Conservation (phyloP, 2,113 vertebrate species). For the Cyprinodon variegatus region DNA sequence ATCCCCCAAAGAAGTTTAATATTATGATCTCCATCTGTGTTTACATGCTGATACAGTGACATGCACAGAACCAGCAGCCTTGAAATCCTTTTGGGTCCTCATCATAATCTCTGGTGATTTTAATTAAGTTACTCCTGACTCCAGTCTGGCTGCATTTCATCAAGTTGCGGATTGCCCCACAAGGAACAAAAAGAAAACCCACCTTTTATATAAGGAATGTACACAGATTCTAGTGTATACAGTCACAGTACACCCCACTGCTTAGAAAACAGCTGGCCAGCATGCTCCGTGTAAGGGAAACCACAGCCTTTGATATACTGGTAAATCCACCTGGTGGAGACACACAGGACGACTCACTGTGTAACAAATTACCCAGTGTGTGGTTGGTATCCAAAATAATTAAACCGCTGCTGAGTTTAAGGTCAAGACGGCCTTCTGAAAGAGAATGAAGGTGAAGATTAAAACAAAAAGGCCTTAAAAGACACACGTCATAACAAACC, state of each 20-base stretch:
- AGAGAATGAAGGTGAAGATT: not conserved
- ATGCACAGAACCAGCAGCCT: not conserved
- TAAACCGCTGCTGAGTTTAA: not conserved
- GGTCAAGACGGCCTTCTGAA: not conserved
- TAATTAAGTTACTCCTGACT: not conserved
- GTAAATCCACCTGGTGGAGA: not conserved
- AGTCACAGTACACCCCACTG: not conserved
- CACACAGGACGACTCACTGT: not conserved
- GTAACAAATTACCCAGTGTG: not conserved
- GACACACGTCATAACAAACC: no score
- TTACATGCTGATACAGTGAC: not conserved
- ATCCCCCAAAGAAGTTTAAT: not conserved
- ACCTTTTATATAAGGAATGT: not conserved
- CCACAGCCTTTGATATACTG: not conserved
- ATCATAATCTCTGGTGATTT: not conserved
- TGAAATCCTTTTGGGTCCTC: not conserved
- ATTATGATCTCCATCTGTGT: not conserved
- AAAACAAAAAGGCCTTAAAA: no score
- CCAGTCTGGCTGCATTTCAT: not conserved
- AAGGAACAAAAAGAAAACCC: not conserved
- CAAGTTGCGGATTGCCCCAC: not conserved
- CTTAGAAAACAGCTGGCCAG: not conserved
- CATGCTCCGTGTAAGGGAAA: not conserved
- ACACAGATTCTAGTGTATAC: not conserved
- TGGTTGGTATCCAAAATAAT: no score